phyloP scores from a whole-genome alignment of 2,797 vertebrate genomes.

The Somateria mollissima region DNA sequence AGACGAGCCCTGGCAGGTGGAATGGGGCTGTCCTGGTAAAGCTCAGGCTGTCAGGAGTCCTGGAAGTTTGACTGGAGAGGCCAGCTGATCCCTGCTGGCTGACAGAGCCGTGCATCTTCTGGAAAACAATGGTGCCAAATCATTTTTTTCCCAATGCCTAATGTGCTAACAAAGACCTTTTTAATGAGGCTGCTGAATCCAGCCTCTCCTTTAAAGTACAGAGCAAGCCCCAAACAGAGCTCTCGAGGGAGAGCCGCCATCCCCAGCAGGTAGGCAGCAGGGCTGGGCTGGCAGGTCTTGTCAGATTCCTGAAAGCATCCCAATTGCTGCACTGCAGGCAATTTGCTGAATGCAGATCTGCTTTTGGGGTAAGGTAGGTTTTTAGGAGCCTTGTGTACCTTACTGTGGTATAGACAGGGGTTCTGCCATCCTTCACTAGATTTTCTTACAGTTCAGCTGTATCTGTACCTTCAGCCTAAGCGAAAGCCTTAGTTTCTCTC shows the following conservation, averaged over 20 bases:
- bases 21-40: background rate
- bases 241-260: background rate
- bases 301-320: background rate
- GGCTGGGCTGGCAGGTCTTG: background rate
- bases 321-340: slow-evolving; percentile 15
- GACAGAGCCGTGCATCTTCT: background rate
- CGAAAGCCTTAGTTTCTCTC: background rate
- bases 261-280: background rate
- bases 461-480: background rate
- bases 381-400: background rate
- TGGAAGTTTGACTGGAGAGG: background rate
- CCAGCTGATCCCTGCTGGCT: background rate
- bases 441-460: background rate
- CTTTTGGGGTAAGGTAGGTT: background rate
- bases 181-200: background rate
- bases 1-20: background rate
- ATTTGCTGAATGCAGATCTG: background rate
- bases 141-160: background rate
- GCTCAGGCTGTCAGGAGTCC: background rate
- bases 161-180: background rate
- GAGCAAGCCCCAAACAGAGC: background rate
- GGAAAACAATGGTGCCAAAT: background rate
- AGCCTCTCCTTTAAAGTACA: background rate
- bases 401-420: background rate
- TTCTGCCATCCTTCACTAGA: background rate